Percentiles rank a stretch among this genome's conserved stretches.
Conservation (phyloP, 2,888 invertebrate genomes). For the Dorcus parallelipipedus region DNA sequence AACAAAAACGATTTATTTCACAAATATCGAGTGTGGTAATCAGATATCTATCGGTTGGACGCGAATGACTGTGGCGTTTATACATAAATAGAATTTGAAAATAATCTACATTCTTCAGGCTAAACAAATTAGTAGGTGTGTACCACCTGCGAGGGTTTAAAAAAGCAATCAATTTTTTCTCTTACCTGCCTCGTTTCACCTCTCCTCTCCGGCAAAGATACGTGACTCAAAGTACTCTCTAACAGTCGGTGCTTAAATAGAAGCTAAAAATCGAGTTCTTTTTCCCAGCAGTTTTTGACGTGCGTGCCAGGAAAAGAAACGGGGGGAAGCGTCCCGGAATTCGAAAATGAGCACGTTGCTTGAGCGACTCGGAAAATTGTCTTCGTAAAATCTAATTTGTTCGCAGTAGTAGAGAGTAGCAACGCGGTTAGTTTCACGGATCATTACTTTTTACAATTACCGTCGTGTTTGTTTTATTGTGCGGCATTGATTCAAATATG, state of each 20-base stretch:
- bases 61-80: no score
- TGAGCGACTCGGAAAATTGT: slow-evolving; percentile 12
- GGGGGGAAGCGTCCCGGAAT: no score
- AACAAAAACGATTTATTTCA: no score
- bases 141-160: slow-evolving; percentile 10
- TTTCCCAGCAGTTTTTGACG: no score
- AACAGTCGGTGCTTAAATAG: no score
- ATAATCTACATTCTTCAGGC: neutral
- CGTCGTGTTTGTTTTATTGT: slow-evolving; percentile 8
- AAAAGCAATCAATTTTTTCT: slow-evolving; percentile 9
- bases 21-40: no score
- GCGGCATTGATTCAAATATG: neutral
- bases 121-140: slow-evolving; percentile 14
- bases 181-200: slow-evolving; percentile 9
- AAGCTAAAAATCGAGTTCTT: no score
- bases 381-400: slow-evolving; percentile 7
- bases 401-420: slow-evolving; percentile 1
- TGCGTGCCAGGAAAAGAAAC: no score
- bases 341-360: neutral
- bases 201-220: neutral
- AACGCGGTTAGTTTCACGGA: slow-evolving; percentile 6
- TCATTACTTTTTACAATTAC: slow-evolving; percentile 14
- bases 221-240: neutral
- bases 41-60: no score
- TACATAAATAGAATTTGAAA: no score